Conservation (phyloP, 1,140 invertebrate genomes). For the Drosophila chauvacae region DNA sequence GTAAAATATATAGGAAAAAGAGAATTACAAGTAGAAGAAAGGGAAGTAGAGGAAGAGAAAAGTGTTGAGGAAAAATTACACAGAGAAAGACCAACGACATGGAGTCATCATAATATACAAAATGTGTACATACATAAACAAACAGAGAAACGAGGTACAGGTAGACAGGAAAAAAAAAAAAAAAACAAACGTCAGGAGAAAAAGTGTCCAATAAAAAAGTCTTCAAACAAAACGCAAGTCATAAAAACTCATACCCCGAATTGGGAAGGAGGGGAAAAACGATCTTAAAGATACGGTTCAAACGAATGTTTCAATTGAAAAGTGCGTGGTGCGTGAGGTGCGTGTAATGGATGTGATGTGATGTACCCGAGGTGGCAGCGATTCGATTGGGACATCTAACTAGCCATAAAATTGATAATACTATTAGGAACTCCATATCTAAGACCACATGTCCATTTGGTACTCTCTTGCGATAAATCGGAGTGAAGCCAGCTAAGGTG, state of each 20-base stretch:
- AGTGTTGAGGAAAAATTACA: slow-evolving; percentile 77
- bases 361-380: slow-evolving; percentile 36
- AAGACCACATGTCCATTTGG: neutral
- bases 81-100: slow-evolving; percentile 59
- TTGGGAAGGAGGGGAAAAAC: neutral
- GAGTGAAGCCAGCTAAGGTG: neutral
- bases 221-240: slow-evolving; percentile 63
- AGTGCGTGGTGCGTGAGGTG: slow-evolving; percentile 39
- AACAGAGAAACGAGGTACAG: slow-evolving; percentile 34
- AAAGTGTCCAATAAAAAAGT: slow-evolving; percentile 66
- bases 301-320: slow-evolving; percentile 38
- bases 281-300: slow-evolving; percentile 33
- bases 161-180: slow-evolving; percentile 29
- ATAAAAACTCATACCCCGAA: slow-evolving; percentile 35
- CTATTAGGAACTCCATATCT: slow-evolving; percentile 3
- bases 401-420: slow-evolving; percentile 10
- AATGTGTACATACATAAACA: slow-evolving; percentile 32
- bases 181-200: slow-evolving; percentile 21
- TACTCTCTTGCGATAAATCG: neutral
- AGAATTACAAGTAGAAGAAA: slow-evolving; percentile 42
- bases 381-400: slow-evolving; percentile 30
- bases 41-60: slow-evolving; percentile 64
- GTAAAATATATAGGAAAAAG: slow-evolving; percentile 36
- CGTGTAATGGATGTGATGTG: slow-evolving; percentile 34
- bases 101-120: slow-evolving; percentile 67